Percentiles rank a stretch among this genome's conserved stretches.
Conservation (phyloP, 2,888 invertebrate genomes). For the Furcula furcula region DNA sequence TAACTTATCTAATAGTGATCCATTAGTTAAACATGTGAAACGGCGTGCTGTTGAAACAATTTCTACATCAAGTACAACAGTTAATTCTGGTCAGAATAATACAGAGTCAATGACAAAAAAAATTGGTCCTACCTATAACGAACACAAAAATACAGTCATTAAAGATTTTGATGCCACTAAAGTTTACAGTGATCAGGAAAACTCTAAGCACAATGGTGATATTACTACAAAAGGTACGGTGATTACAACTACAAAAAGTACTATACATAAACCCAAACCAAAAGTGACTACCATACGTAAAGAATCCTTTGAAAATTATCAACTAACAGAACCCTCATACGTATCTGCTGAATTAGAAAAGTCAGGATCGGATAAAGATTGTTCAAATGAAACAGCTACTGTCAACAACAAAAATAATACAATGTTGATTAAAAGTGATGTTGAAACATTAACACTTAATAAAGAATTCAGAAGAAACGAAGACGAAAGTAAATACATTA, state of each 20-base stretch:
- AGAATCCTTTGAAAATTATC: not conserved
- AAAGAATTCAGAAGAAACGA: too few relatives aligned
- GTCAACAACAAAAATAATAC: not conserved
- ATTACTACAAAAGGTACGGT: too few relatives aligned
- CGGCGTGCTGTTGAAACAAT: not conserved
- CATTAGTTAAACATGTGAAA: not conserved
- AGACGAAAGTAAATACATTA: too few relatives aligned
- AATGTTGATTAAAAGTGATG: not conserved
- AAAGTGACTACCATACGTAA: too few relatives aligned
- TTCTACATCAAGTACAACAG: too few relatives aligned
- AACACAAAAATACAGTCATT: not conserved
- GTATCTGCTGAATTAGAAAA: not conserved
- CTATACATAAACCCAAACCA: too few relatives aligned
- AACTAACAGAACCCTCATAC: not conserved
- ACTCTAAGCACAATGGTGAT: too few relatives aligned
- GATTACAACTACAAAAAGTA: too few relatives aligned
- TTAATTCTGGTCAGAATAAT: too few relatives aligned
- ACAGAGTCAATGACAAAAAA: not conserved
- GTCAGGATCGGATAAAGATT: not conserved
- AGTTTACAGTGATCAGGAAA: too few relatives aligned
- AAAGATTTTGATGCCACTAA: not conserved
- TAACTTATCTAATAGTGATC: not conserved
- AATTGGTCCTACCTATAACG: not conserved
- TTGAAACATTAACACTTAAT: too few relatives aligned
- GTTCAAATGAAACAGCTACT: not conserved